Evolutionary conservation across 2,797 vertebrate genomes (phyloP).

Genomic region (Sebastolobus altivelis): DNA sequence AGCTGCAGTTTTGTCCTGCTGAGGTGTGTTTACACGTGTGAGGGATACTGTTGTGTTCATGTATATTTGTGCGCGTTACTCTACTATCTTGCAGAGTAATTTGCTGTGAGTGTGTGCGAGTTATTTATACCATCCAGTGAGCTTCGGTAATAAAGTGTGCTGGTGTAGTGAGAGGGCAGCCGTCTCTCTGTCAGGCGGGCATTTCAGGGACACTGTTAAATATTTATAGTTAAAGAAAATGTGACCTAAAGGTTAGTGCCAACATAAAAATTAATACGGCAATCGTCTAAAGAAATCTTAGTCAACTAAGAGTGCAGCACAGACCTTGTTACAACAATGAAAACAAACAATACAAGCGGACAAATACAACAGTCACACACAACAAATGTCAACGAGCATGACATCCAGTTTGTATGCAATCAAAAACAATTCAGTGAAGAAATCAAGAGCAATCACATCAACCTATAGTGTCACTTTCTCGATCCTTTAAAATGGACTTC

Average conservation of each 20-base stretch:
- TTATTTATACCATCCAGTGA: constrained; percentile 47
- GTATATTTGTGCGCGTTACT: constrained; percentile 16
- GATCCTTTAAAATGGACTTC: no score
- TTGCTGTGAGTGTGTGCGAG: background rate
- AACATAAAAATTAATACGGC: no score
- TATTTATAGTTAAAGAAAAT: constrained; percentile 30
- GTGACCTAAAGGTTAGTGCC: background rate
- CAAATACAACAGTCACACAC: no score
- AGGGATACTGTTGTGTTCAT: background rate
- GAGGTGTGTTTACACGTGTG: background rate
- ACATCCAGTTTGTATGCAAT: no score
- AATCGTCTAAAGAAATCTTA: no score
- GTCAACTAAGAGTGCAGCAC: no score
- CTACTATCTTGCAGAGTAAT: background rate
- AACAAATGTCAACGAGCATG: no score
- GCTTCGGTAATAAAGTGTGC: constrained; percentile 35
- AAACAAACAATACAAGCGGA: no score
- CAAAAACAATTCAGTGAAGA: no score
- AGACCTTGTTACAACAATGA: no score
- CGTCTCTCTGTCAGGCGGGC: constrained; percentile 17
- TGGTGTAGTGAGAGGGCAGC: constrained; percentile 19
- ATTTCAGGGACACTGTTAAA: constrained; percentile 28
- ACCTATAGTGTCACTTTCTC: no score
- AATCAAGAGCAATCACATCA: no score
- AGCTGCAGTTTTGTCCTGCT: background rate